phyloP scores from a whole-genome alignment of 2,888 invertebrate genomes.

The Parelbella ahira region DNA sequence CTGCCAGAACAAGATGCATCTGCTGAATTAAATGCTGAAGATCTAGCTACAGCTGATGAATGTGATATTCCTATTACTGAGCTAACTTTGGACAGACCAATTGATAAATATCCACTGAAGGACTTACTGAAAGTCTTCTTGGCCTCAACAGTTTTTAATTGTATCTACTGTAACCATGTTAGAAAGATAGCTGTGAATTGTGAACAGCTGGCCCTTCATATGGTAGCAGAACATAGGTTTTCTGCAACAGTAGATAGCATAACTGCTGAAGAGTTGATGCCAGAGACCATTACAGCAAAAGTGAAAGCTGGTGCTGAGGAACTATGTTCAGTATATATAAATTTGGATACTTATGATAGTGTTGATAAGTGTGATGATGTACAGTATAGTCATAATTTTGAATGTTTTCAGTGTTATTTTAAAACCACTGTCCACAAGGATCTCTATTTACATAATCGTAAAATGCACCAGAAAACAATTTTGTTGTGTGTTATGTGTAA shows the following conservation, averaged over 20 bases:
- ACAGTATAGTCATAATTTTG: conserved; percentile 85
- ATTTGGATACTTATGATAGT: conserved; percentile 85
- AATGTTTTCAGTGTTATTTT: conserved; percentile 93
- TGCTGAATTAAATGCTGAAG: conserved; percentile 54
- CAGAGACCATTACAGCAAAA: conserved; percentile 85
- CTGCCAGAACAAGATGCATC: conserved; percentile 43
- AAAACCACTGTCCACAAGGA: conserved; percentile 90
- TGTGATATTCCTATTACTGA: conserved; percentile 84
- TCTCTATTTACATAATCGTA: conserved; percentile 91
- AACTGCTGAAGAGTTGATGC: conserved; percentile 86
- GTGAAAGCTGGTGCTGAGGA: conserved; percentile 82
- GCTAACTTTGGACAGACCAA: conserved; percentile 85
- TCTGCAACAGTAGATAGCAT: conserved; percentile 89
- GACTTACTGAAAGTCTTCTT: conserved; percentile 87
- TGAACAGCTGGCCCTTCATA: conserved; percentile 88
- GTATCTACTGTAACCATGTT: conserved; percentile 93
- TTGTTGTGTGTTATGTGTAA: conserved; percentile 93
- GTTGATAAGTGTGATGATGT: conserved; percentile 76
- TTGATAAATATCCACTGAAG: conserved; percentile 87
- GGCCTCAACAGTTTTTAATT: conserved; percentile 83
- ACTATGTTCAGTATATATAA: conserved; percentile 84
- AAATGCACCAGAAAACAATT: conserved; percentile 91
- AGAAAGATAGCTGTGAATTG: conserved; percentile 92
- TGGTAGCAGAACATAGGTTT: conserved; percentile 89
- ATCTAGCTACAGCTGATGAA: conserved; percentile 48